A percentile compares a stretch with the other conserved stretches of the same genome.
Conservation (phyloP, 1,140 invertebrate species). For the Apis mellifera region Amel_HAv3.1 CM009931.2:27190501-27191000, state of each 20-base stretch:
- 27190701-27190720: too few relatives aligned
- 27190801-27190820: conserved; percentile 14
- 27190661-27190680: too few relatives aligned
- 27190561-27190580: too few relatives aligned
- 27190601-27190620: too few relatives aligned
- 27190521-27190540: too few relatives aligned
- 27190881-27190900: conserved; percentile 8
- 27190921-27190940: conserved; percentile 52
- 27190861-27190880: conserved; percentile 35
- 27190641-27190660: too few relatives aligned
- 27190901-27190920: conserved; percentile 38
- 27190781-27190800: conserved; percentile 3
- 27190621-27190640: too few relatives aligned
- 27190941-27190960: conserved; percentile 47
- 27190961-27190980: conserved; percentile 39
- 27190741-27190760: not conserved
- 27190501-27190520: too few relatives aligned
- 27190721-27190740: too few relatives aligned
- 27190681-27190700: too few relatives aligned
- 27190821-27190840: conserved; percentile 39
- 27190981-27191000: conserved; percentile 25
- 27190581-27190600: too few relatives aligned
- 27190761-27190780: not conserved
- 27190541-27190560: too few relatives aligned
- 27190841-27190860: conserved; percentile 33